These are phyloP conservation scores for Notiomystis cincta DNA, from an alignment of 2,113 vertebrate species.

Conservation along the genomic window DNA sequence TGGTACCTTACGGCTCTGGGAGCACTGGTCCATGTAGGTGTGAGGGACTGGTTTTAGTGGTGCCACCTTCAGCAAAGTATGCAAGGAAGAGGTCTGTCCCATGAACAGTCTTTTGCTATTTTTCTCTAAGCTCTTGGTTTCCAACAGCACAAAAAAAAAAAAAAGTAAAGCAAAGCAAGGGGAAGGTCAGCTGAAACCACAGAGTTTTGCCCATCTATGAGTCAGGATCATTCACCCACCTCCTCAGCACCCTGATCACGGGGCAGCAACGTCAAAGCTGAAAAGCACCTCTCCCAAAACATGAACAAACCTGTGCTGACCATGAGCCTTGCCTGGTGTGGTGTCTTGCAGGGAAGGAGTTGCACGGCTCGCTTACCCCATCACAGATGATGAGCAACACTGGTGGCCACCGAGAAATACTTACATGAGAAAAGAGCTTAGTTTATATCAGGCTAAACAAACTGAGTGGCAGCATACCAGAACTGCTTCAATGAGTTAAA, in stretches of 20 bases:
- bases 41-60: not conserved
- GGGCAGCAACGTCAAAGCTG: not conserved
- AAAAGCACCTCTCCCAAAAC: not conserved
- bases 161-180: not conserved
- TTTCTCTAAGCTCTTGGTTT: not conserved
- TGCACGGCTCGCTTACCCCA: not conserved
- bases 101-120: not conserved
- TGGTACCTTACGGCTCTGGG: not conserved
- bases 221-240: not conserved
- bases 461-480: not conserved
- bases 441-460: not conserved
- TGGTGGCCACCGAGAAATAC: not conserved
- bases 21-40: no score
- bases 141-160: not conserved
- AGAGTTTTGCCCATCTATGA: not conserved
- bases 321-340: not conserved
- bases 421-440: not conserved
- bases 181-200: conserved; percentile 17
- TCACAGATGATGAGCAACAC: not conserved
- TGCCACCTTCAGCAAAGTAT: not conserved
- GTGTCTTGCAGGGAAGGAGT: not conserved
- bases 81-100: not conserved
- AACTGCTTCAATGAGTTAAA: not conserved
- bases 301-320: not conserved
- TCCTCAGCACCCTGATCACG: not conserved